A percentile compares a stretch with the other conserved stretches of the same genome.
Conservation (phyloP, 2,113 vertebrate species). For the Antigone vipio region DNA sequence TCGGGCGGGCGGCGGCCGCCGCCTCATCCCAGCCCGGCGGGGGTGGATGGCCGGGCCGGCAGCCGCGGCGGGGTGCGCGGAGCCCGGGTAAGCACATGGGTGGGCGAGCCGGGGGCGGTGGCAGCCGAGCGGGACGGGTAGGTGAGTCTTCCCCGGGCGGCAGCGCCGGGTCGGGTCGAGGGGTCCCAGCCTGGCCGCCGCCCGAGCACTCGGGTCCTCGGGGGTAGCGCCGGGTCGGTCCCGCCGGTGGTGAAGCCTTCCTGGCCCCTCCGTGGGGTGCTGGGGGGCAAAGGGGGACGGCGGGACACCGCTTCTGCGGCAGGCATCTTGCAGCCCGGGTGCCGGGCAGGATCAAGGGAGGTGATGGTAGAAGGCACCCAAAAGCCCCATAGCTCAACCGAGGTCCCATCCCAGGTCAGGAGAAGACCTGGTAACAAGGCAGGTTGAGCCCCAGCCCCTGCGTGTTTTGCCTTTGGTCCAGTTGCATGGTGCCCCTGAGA, state of each 20-base stretch:
- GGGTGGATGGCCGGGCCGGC: background rate
- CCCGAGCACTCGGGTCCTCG: too few relatives aligned
- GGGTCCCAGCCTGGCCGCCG: too few relatives aligned
- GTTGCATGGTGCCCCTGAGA: rapidly evolving
- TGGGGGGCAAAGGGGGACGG: too few relatives aligned
- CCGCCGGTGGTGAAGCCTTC: background rate
- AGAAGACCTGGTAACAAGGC: background rate
- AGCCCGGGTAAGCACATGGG: background rate
- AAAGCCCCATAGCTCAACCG: rapidly evolving
- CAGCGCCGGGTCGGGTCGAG: too few relatives aligned
- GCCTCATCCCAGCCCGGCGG: background rate
- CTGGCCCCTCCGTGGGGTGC: too few relatives aligned
- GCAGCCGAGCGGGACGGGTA: background rate
- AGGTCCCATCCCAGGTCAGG: background rate
- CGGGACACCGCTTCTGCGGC: too few relatives aligned
- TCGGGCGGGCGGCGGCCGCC: background rate
- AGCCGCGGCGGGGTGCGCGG: background rate
- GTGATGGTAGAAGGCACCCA: rapidly evolving
- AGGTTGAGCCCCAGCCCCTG: background rate
- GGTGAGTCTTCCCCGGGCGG: background rate
- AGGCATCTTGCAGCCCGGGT: rapidly evolving
- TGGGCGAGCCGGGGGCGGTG: too few relatives aligned
- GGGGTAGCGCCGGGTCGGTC: too few relatives aligned
- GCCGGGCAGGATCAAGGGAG: rapidly evolving
- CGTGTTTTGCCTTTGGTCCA: rapidly evolving